phyloP scores from a whole-genome alignment of 2,797 vertebrate species.

The Clamator glandarius region DNA sequence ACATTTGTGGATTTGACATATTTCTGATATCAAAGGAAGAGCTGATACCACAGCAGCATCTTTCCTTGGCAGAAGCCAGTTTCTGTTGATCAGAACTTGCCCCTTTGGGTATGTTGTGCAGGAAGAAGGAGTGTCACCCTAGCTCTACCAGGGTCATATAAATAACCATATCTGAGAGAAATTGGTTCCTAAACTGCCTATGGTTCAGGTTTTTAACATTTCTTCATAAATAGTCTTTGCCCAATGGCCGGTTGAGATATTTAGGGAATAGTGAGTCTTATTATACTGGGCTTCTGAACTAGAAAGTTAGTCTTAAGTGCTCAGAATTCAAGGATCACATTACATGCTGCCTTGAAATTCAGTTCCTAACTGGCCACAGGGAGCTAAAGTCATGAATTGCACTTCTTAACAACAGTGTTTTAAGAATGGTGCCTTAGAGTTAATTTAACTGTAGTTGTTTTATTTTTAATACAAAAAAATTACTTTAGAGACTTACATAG shows the following conservation, averaged over 20 bases:
- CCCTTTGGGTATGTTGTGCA: neutral
- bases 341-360: neutral
- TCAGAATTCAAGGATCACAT: neutral
- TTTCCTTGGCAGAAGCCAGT: neutral
- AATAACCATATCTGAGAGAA: neutral
- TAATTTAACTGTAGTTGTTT: constrained; percentile 51
- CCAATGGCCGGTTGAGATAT: neutral
- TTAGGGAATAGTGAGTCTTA: neutral
- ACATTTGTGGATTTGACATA: neutral
- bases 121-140: neutral
- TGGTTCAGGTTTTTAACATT: neutral
- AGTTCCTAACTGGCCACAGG: neutral
- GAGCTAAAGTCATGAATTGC: neutral
- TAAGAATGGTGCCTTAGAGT: neutral
- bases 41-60: neutral
- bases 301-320: neutral
- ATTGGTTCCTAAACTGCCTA: neutral
- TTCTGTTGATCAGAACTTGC: neutral
- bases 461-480: constrained; percentile 56
- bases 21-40: neutral
- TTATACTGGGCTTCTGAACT: neutral
- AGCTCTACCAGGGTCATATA: neutral
- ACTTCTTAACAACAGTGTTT: neutral
- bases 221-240: neutral
- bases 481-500: neutral